Evolutionary conservation across 2,888 invertebrate genomes (phyloP), one percentile per base, ranked within the genome.

Genomic region (Aphidius colemani): DNA sequence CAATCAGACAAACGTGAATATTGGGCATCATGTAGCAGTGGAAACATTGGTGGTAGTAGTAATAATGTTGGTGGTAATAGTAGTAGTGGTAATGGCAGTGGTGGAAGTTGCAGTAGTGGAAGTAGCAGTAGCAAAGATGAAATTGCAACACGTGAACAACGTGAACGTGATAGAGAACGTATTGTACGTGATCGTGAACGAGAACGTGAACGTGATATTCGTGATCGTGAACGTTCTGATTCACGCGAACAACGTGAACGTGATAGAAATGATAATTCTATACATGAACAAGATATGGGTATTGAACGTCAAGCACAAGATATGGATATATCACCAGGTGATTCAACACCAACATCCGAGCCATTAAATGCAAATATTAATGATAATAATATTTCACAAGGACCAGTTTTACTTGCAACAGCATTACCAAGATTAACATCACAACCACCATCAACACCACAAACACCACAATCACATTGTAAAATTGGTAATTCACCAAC

Each of bases 251-350:
- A 69, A 7, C 51, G 64, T 62, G 85, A 85, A 67, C 81, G 83
- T 8, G 78, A 78, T 57, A 70, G 76, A 46, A 70, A 74, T 60
- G 75, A 76, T 66, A 73, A 81, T 53, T 78, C 79, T 55, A 61
- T 66, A 13, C 69, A 69, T 59, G 66, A 72, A 63, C 68, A 70
- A 46, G 73, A 74, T 65, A 70, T 70, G 63, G 69, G 71, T 61
- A 67, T 69, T 63, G 85, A 86, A 72, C 83, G 84, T 53, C 84
- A 85, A 75, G 83, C 87, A 70, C 92, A 95, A 83, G 96, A 96
- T 78, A 95, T 96, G 95, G 96, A 96, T 78, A 95, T 96, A 78
- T 96, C 95, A 66, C 95, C 95, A 11, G 93, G 93, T 72, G 90
- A 93, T 78, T 94, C 94, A 79, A 94, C 94, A 68, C 94, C 94